Percentiles rank a stretch among this genome's conserved stretches.
Conservation (phyloP, 2,113 vertebrate species). For the Paramisgurnus dabryanus region DNA sequence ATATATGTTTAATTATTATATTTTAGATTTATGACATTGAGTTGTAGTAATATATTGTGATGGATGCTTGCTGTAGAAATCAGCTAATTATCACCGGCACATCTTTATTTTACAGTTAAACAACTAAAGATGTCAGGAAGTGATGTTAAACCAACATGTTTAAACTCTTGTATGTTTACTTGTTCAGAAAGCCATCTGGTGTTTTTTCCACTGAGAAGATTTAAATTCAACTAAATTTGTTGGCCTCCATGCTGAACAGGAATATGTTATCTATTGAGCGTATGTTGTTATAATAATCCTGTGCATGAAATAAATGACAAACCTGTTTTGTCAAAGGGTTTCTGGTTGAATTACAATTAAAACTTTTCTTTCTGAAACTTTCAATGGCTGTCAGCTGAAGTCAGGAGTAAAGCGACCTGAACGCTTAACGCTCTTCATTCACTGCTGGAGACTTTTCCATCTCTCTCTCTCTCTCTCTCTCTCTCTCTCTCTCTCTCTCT, state of each 20-base stretch:
- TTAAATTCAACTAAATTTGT: constrained; percentile 8
- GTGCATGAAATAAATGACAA: background rate
- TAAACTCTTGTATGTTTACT: background rate
- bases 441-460: no score
- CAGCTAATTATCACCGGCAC: no score
- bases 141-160: background rate
- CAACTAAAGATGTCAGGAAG: background rate
- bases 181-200: background rate
- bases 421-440: no score
- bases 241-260: constrained; percentile 8
- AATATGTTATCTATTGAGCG: background rate
- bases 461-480: no score
- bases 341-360: background rate
- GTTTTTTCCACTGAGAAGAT: background rate
- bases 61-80: background rate
- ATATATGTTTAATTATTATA: no score
- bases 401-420: no score
- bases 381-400: no score
- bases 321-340: background rate
- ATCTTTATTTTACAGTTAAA: background rate
- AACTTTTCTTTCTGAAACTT: no score
- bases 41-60: background rate
- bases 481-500: no score
- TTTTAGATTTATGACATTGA: no score
- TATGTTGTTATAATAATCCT: constrained; percentile 20